Evolutionary conservation across 2,797 vertebrate species (phyloP).

Genomic region (Okamejei kenojei): DNA sequence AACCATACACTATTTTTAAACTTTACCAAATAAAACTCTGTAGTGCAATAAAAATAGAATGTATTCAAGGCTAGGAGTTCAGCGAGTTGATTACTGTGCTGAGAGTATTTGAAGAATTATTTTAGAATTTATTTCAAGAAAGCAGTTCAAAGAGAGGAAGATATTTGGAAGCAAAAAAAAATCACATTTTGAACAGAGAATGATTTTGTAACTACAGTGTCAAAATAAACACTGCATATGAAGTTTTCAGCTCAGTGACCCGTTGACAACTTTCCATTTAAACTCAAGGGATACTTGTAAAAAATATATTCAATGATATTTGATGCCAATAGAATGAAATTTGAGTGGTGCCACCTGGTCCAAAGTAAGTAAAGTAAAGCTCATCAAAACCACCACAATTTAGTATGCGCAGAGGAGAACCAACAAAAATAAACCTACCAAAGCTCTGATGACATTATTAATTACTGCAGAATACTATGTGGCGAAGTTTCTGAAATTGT

Average conservation of each 20-base stretch:
- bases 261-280: background rate
- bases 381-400: background rate
- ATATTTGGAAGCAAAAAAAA: background rate
- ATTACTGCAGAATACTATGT: too few relatives aligned
- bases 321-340: background rate
- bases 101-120: background rate
- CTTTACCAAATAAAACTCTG: background rate
- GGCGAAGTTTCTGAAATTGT: background rate
- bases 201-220: background rate
- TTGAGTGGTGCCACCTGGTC: background rate
- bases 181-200: background rate
- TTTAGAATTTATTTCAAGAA: background rate
- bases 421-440: background rate
- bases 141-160: background rate
- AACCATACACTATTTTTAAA: slow-evolving; percentile 65
- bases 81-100: background rate
- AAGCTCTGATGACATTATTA: background rate
- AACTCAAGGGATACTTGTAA: background rate
- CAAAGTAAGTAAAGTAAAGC: background rate
- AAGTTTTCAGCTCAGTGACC: background rate
- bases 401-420: background rate
- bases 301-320: background rate
- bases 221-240: background rate
- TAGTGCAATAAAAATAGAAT: slow-evolving; percentile 23
- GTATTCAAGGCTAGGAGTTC: background rate